phyloP scores from a whole-genome alignment of 30 jellyfish, hydroid and myxozoan species.

The Turritopsis dohrnii region DNA sequence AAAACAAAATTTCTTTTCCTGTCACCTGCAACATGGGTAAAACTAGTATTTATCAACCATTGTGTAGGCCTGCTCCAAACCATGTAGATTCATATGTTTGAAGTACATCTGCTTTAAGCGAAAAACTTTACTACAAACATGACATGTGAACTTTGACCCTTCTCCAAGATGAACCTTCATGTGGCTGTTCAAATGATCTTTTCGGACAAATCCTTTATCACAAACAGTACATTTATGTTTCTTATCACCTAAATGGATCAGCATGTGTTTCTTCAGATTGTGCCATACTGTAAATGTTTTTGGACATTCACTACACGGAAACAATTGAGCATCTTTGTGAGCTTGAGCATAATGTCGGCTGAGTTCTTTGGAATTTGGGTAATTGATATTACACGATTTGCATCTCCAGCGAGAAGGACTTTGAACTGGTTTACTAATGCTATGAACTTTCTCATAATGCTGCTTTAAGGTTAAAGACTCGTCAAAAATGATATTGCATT shows the following conservation, averaged over 20 bases:
- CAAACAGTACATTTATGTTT: conserved; percentile 40
- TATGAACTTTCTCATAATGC: conserved; percentile 41
- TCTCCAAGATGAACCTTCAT: conserved; percentile 39
- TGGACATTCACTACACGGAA: conserved; percentile 43
- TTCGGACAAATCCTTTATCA: conserved; percentile 43
- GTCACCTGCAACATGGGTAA: neutral
- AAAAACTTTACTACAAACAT: conserved; percentile 31
- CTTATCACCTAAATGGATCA: conserved; percentile 37
- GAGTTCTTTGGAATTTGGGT: conserved; percentile 35
- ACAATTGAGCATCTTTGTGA: conserved; percentile 40
- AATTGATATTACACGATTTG: conserved; percentile 31
- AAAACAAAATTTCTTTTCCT: neutral
- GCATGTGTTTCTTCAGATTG: conserved; percentile 46
- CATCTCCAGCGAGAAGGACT: conserved; percentile 42
- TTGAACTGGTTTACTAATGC: conserved; percentile 19
- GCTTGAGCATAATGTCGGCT: conserved; percentile 43
- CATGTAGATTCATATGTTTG: conserved; percentile 33
- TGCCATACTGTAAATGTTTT: conserved; percentile 46
- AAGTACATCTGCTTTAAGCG: conserved; percentile 30
- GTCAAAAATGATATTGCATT: conserved; percentile 35
- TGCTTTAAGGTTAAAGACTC: conserved; percentile 29
- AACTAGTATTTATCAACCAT: neutral
- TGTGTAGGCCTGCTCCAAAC: conserved; percentile 14
- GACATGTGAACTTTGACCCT: conserved; percentile 37
- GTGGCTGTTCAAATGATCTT: conserved; percentile 40